These are phyloP conservation scores for Eubasilissa splendida DNA, from an alignment of 2,888 invertebrate species.

Conservation along the genomic window DNA sequence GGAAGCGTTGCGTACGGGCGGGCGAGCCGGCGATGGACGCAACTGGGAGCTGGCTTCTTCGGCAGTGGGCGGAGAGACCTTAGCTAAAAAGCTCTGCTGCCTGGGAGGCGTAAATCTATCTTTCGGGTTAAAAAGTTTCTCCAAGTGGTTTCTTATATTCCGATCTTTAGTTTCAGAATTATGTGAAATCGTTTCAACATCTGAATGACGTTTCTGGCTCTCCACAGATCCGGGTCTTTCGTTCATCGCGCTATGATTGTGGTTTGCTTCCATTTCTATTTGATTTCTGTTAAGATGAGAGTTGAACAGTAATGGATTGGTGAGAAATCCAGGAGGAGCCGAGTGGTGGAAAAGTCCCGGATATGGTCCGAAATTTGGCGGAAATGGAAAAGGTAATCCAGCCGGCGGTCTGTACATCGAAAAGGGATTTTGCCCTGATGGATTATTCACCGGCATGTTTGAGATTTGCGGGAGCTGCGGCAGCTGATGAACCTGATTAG, in stretches of 20 bases:
- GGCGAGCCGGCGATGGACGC: conserved; percentile 78
- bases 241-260: conserved; percentile 69
- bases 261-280: conserved; percentile 71
- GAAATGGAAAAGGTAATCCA: conserved; percentile 75
- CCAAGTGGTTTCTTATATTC: conserved; percentile 51
- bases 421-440: conserved; percentile 75
- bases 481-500: conserved; percentile 65
- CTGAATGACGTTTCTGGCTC: conserved; percentile 62
- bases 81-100: conserved; percentile 67
- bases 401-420: conserved; percentile 81
- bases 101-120: conserved; percentile 75
- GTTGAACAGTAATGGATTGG: conserved; percentile 79
- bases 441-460: conserved; percentile 69
- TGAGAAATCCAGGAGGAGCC: conserved; percentile 74
- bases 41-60: conserved; percentile 78
- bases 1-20: conserved; percentile 63
- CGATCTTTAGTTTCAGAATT: conserved; percentile 49
- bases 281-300: conserved; percentile 71
- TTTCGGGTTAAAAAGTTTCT: conserved; percentile 58
- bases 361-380: conserved; percentile 76
- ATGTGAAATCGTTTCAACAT: conserved; percentile 37
- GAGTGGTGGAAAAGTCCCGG: conserved; percentile 73
- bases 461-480: conserved; percentile 67
- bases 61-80: conserved; percentile 78
- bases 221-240: conserved; percentile 69